A percentile compares a stretch with the other conserved stretches of the same genome.
These are phyloP conservation scores for Carapus acus DNA, from an alignment of 2,797 vertebrate genomes.

Conservation along the genomic window DNA sequence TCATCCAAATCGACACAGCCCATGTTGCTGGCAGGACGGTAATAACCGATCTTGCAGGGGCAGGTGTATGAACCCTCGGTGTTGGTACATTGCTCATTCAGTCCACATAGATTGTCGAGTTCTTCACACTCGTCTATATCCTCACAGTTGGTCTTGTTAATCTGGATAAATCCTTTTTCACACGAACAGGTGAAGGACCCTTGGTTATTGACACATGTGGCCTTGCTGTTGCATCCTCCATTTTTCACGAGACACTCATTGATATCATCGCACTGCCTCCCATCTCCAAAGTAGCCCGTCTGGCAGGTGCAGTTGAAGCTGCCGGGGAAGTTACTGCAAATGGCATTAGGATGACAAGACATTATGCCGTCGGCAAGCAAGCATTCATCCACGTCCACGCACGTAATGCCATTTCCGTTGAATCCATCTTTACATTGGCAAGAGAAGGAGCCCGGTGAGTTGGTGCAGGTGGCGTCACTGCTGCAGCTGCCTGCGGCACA, in stretches of 20 bases:
- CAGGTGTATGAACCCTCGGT: conserved; percentile 71
- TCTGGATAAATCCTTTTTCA: conserved; percentile 59
- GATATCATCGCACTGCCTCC: conserved; percentile 68
- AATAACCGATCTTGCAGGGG: conserved; percentile 67
- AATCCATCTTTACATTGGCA: conserved; percentile 71
- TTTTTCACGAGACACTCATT: conserved; percentile 75
- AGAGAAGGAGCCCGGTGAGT: conserved; percentile 69
- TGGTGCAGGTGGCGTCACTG: conserved; percentile 63
- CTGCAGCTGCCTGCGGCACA: conserved; percentile 67
- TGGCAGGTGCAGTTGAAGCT: conserved; percentile 73
- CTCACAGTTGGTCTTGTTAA: conserved; percentile 72
- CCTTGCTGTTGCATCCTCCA: conserved; percentile 72
- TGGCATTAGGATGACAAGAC: conserved; percentile 67
- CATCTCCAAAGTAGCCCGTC: conserved; percentile 73
- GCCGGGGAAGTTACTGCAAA: conserved; percentile 73
- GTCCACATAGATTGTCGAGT: conserved; percentile 52
- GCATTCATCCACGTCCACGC: conserved; percentile 75
- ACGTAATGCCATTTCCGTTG: conserved; percentile 70
- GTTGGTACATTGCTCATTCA: conserved; percentile 74
- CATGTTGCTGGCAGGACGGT: conserved; percentile 50
- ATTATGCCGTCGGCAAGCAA: conserved; percentile 6
- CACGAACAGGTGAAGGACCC: conserved; percentile 77
- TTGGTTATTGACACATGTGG: conserved; percentile 68
- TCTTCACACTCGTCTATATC: conserved; percentile 75
- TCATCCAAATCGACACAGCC: conserved; percentile 74